Percentiles rank a stretch among this genome's conserved stretches.
phyloP scores from a whole-genome alignment of 37 sponge, comb jelly and placozoan genomes.

The Cliona cf. orientalis region DNA sequence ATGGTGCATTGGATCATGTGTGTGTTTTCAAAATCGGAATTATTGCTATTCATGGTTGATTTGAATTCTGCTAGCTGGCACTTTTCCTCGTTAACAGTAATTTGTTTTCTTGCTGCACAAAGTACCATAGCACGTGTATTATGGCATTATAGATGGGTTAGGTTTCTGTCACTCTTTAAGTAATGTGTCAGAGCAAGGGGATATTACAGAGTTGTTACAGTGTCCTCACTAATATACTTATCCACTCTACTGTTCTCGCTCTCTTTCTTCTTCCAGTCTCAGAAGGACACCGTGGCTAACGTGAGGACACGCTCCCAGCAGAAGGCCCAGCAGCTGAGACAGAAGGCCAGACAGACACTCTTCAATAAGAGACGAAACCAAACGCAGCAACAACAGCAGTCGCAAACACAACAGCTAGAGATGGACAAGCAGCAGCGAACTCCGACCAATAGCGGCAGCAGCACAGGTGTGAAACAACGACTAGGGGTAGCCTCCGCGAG shows the following conservation, averaged over 20 bases:
- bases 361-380: neutral
- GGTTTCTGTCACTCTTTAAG: too few relatives aligned
- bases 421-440: neutral
- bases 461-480: neutral
- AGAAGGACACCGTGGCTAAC: neutral
- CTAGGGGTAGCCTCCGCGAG: neutral
- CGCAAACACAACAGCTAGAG: neutral
- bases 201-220: too few relatives aligned
- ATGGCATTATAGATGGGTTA: neutral
- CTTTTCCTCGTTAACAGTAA: too few relatives aligned
- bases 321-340: conserved; percentile 14
- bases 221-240: too few relatives aligned
- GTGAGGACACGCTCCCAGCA: neutral
- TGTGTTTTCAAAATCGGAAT: too few relatives aligned
- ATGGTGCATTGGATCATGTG: too few relatives aligned
- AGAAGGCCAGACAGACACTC: conserved; percentile 21
- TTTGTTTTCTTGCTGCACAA: neutral
- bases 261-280: neutral
- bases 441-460: neutral
- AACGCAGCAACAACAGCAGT: neutral
- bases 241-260: too few relatives aligned
- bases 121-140: neutral
- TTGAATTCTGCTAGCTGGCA: too few relatives aligned
- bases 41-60: too few relatives aligned
- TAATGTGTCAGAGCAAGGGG: too few relatives aligned